Evolutionary conservation across 2,888 invertebrate genomes (phyloP).

Genomic region (Bugula neritina): DNA sequence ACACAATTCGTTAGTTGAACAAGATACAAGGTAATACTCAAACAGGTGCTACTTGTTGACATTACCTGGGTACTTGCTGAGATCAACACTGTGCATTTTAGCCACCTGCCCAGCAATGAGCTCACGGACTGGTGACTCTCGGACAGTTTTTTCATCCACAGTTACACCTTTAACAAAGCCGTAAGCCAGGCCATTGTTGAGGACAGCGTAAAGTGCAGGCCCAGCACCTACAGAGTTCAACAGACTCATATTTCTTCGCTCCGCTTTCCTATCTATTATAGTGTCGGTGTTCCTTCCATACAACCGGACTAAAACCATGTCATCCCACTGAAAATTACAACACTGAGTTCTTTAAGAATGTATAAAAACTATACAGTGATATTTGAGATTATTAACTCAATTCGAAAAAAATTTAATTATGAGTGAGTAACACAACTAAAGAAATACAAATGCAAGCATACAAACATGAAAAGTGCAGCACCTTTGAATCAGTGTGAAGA

Average conservation of each 20-base stretch:
- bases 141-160: constrained; percentile 45
- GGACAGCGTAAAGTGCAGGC: constrained; percentile 79
- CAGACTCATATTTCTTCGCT: constrained; percentile 56
- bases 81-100: constrained; percentile 48
- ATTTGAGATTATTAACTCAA: too few relatives aligned
- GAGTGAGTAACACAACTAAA: too few relatives aligned
- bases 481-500: constrained; percentile 51
- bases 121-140: constrained; percentile 39
- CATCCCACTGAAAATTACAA: constrained; percentile 50
- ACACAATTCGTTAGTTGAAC: too few relatives aligned
- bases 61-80: constrained; percentile 42
- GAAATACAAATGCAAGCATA: too few relatives aligned
- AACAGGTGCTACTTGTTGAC: constrained; percentile 28
- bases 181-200: constrained; percentile 88
- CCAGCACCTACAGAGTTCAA: constrained; percentile 70
- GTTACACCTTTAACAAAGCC: constrained; percentile 67
- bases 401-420: too few relatives aligned
- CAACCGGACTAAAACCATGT: constrained; percentile 76
- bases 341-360: too few relatives aligned
- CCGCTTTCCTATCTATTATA: constrained; percentile 79
- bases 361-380: too few relatives aligned
- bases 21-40: too few relatives aligned
- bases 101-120: constrained; percentile 71
- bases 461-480: too few relatives aligned
- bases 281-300: constrained; percentile 90